A percentile compares a stretch with the other conserved stretches of the same genome.
These are phyloP conservation scores for Chascanopsetta lugubris DNA, from an alignment of 2,113 vertebrate species.

Conservation along the genomic window DNA sequence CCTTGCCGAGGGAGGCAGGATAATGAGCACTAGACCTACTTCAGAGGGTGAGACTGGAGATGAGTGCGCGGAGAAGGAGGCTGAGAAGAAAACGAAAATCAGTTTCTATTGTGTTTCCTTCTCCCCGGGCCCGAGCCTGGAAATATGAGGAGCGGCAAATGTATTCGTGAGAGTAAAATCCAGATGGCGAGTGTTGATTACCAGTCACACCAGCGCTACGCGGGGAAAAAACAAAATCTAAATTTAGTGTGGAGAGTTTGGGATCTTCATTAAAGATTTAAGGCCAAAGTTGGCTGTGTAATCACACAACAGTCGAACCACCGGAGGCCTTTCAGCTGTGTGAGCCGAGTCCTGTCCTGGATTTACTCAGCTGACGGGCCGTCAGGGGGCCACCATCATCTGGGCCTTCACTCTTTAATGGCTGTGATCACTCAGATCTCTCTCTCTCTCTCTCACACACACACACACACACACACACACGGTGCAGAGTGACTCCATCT, in stretches of 20 bases:
- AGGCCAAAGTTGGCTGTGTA: conserved; percentile 7
- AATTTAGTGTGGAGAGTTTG: conserved; percentile 45
- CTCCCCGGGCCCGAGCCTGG: conserved; percentile 8
- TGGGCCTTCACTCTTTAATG: background rate
- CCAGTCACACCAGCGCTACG: conserved; percentile 26
- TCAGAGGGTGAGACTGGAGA: conserved; percentile 37
- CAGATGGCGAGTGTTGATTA: conserved; percentile 43
- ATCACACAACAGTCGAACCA: conserved; percentile 25
- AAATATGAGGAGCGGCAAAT: conserved; percentile 23
- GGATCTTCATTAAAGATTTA: conserved; percentile 51
- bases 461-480: conserved; percentile 1
- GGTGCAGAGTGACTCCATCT: background rate
- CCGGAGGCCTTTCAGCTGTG: conserved; percentile 8
- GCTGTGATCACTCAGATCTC: background rate
- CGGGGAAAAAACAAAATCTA: background rate
- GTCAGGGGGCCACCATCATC: conserved; percentile 21
- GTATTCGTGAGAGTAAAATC: conserved; percentile 13
- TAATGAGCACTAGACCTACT: conserved; percentile 65
- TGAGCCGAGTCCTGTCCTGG: conserved; percentile 6
- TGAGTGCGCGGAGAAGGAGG: conserved; percentile 23
- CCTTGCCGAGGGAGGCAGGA: conserved; percentile 55
- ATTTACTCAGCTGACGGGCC: conserved; percentile 29
- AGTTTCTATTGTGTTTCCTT: conserved; percentile 5
- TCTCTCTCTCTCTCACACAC: background rate
- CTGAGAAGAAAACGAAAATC: conserved; percentile 3